Evolutionary conservation across 2,797 vertebrate species (phyloP), one percentile per base, ranked within the genome.

Genomic region (Gambusia yucatana): DNA sequence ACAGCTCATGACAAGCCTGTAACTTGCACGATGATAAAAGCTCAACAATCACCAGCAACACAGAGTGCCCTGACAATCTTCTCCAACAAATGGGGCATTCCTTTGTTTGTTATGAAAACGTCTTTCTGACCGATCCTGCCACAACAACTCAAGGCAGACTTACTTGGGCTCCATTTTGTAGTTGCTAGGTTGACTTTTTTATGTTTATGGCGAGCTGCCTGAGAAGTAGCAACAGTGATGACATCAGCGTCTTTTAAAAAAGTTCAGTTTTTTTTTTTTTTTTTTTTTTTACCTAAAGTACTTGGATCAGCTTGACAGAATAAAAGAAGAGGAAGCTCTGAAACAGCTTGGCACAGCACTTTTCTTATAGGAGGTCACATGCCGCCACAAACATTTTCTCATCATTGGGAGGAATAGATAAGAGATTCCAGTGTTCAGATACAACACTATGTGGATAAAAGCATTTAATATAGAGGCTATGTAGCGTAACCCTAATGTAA

Each of bases 1-100:
- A 80, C 8, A 80, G 43, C 78, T 70, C 61, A 73, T 47, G 48
- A 80, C 63, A 75, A 71, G 28, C 48, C 52, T 70, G 36, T 30
- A 75, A 22, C 73, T 47, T 80, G 73, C 46, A 75, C 36, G 7
- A 46, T 46, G 48, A 80, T 71, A 70, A 71, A 80, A 75, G 41
- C 48, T 41, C 25, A 44, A 65, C 47, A 74, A 25, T 69, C 39
- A 70, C 48, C 7, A 33, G n/a, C 48, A 46, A 33, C 78, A 47
- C 43, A 55, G 33, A 52, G 59, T 65, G 14, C 48, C 33, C 10
- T 9, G 44, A 47, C 20, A 39, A 61, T 73, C 55, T 47, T 30
- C 44, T 25, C 11, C 4, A 22, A 20, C 55, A 73, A 78, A 72
- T 16, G 9, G 41, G 9, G 33, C 25, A 39, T 63, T 75, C 73